Evolutionary conservation across 2,113 vertebrate species (phyloP).

Genomic region (Laterallus jamaicensis): DNA sequence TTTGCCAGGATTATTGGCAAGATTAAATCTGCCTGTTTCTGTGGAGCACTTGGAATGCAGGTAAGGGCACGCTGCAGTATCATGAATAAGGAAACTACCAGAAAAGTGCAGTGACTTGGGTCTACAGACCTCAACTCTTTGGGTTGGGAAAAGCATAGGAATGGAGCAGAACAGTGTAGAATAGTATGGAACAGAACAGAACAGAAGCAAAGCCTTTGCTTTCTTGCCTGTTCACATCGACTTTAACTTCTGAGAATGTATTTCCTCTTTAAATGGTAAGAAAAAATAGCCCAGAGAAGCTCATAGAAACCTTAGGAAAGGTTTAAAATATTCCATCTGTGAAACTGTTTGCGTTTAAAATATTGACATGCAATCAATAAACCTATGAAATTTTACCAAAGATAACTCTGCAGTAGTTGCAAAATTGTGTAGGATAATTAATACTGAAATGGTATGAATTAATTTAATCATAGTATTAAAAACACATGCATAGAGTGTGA

Average conservation of each 20-base stretch:
- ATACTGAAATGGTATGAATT: not conserved
- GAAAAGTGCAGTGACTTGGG: not conserved
- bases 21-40: not conserved
- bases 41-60: not conserved
- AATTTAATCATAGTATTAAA: not conserved
- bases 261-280: not conserved
- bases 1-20: not conserved
- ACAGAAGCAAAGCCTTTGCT: not conserved
- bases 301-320: not conserved
- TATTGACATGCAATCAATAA: slow-evolving; percentile 38
- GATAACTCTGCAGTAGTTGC: not conserved
- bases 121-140: not conserved
- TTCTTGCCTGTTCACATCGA: not conserved
- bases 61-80: not conserved
- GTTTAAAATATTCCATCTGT: slow-evolving; percentile 13
- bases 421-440: slow-evolving; percentile 6
- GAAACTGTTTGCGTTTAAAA: slow-evolving; percentile 23
- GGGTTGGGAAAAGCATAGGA: not conserved
- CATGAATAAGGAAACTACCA: not conserved
- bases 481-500: not conserved
- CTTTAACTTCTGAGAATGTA: not conserved
- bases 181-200: not conserved
- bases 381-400: slow-evolving; percentile 2
- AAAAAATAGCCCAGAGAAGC: not conserved
- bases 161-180: not conserved